These are phyloP conservation scores for Bilobella aurantiaca DNA, from an alignment of 1,140 invertebrate species.

Conservation along the genomic window DNA sequence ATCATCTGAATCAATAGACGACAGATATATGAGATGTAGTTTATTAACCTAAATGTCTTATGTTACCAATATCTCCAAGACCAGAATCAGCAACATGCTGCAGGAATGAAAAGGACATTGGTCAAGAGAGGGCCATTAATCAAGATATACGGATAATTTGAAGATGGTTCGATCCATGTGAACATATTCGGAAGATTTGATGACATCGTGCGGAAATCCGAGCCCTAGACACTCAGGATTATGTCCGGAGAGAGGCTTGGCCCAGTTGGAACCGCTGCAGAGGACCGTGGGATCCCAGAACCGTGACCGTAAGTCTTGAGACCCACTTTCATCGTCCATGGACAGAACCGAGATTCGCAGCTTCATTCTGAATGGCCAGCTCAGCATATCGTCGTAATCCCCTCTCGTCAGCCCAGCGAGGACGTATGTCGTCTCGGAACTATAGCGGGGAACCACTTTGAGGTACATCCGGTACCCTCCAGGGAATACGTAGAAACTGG, in stretches of 20 bases:
- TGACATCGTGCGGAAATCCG: constrained; percentile 40
- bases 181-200: constrained; percentile 39
- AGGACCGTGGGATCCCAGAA: constrained; percentile 44
- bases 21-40: too few species aligned
- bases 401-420: constrained; percentile 43
- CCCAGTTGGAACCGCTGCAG: constrained; percentile 43
- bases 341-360: constrained; percentile 41
- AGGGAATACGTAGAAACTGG: constrained; percentile 41
- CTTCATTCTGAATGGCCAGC: constrained; percentile 44
- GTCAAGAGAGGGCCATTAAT: constrained; percentile 17
- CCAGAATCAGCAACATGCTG: too few species aligned
- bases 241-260: constrained; percentile 39
- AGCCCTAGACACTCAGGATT: constrained; percentile 45
- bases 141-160: constrained; percentile 44
- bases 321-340: constrained; percentile 34
- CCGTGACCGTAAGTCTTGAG: constrained; percentile 40
- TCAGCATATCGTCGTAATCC: constrained; percentile 37
- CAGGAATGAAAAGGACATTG: not conserved
- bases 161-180: constrained; percentile 40
- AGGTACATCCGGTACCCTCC: constrained; percentile 42
- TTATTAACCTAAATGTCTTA: too few species aligned
- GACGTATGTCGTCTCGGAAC: constrained; percentile 41
- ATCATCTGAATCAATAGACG: too few species aligned
- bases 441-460: constrained; percentile 39
- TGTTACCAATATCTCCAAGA: too few species aligned